Base-by-base conservation (phyloP, 2,888 invertebrate genomes). In the Antitype chi region DNA sequence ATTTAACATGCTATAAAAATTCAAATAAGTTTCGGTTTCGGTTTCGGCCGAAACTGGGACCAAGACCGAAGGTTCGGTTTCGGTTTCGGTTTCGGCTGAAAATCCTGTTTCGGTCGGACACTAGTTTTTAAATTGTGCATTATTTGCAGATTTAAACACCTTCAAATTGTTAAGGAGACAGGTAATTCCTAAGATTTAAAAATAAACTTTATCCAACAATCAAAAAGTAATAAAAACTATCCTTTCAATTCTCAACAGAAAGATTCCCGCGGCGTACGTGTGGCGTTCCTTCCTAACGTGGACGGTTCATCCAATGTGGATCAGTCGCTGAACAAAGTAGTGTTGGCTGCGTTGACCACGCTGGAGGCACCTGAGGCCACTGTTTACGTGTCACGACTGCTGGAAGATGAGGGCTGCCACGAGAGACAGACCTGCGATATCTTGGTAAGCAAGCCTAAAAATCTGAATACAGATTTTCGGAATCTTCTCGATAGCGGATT, bases 231-330 rank as follows among this genome's bases (percentile, higher is more conserved):
- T 60, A 38, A 23, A 20, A 60, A 32, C 23, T 23, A 11, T 13
- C 23, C 13, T 38, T 60, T 23, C 2, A 8, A 49, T 66, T 74
- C 20, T 32, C 52, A 28, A 70, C 86, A 98, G 97, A 97, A 97
- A 94, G 97, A 97, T 52, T 97, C 98, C 55, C 97, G 97, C 17
- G 98, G 98, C 83, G 97, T 97, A 0, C 97, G 98, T 70, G 97
- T 98, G 32, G 97, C 98, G 1, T 97, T 98, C 89, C 97, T 98
- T 69, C 97, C 98, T 1, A 98, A 98, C 90, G 97, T 97, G 9
- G 96, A 97, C 62, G 97, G 97, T 4, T 90, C 93, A 1, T 80
- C 93, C 0, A 88, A 91, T 2, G 88, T 83, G 2, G 97, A 97
- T 81, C 97, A 97, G 85, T 97, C 97, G 17, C 93, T 98, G 17